Evolutionary conservation across 2,888 invertebrate species (phyloP).

Genomic region (Digitonthophagus gazella): DNA sequence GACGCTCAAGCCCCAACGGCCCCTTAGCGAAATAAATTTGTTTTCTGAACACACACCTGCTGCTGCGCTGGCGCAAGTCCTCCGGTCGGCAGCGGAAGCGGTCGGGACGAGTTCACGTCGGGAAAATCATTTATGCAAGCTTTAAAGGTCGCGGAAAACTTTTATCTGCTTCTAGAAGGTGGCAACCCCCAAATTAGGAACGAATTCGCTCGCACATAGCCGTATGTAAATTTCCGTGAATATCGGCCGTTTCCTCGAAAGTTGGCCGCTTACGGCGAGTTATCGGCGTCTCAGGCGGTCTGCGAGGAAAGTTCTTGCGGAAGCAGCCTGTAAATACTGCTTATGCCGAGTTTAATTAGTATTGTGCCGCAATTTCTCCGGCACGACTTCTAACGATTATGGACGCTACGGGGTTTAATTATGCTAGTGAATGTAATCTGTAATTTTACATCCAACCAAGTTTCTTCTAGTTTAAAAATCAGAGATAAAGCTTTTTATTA

Average conservation of each 20-base stretch:
- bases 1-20: conserved; percentile 1
- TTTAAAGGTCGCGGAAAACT: conserved; percentile 3
- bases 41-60: conserved; percentile 13
- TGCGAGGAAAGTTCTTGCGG: neutral
- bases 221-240: neutral
- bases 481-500: too few species aligned
- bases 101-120: neutral
- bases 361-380: neutral
- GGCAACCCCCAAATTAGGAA: conserved; percentile 9
- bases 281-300: neutral
- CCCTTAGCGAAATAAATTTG: conserved; percentile 10
- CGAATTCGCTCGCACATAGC: conserved; percentile 1
- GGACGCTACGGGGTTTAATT: neutral
- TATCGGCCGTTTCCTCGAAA: neutral
- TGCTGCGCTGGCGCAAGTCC: neutral
- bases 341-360: neutral
- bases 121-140: neutral
- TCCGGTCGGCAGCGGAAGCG: too few species aligned
- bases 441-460: neutral
- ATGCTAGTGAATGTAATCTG: neutral
- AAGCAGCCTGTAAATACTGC: neutral
- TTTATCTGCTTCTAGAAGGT: neutral
- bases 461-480: neutral
- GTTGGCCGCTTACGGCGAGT: neutral
- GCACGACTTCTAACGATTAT: neutral